Conservation (phyloP, 2,113 vertebrate genomes). For the Xiphophorus maculatus region DNA sequence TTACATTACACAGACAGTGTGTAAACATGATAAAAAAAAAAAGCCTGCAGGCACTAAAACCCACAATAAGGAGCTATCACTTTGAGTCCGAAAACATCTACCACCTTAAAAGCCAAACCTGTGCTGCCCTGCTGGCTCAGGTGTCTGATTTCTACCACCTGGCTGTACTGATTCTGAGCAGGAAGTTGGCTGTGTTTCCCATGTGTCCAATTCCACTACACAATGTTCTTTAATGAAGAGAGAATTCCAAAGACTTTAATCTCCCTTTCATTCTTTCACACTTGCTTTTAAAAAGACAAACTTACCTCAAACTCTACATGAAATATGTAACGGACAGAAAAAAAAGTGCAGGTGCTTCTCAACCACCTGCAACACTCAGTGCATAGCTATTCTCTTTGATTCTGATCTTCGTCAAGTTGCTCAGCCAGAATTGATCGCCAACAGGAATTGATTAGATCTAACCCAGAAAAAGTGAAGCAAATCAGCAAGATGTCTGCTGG, state of each 20-base stretch:
- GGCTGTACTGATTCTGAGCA: conserved; percentile 1
- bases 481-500: conserved; percentile 39
- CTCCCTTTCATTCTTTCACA: neutral
- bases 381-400: conserved; percentile 54
- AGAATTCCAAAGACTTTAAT: neutral
- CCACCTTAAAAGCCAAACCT: conserved; percentile 8
- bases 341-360: neutral
- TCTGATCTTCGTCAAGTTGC: conserved; percentile 43
- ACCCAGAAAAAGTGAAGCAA: conserved; percentile 50
- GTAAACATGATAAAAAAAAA: neutral
- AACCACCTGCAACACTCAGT: neutral
- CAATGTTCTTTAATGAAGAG: neutral
- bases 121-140: neutral
- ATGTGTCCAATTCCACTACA: neutral
- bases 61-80: neutral
- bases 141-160: conserved; percentile 11
- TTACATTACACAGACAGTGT: conserved; percentile 6
- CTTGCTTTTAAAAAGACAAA: neutral
- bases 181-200: neutral
- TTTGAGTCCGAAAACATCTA: neutral
- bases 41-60: neutral
- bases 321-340: conserved; percentile 5
- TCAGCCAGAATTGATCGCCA: conserved; percentile 61
- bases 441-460: conserved; percentile 60
- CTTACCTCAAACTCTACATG: neutral